Evolutionary conservation across 2,797 vertebrate genomes (phyloP), one percentile per base, ranked within the genome.

Genomic region (Esox masquinongy): DNA sequence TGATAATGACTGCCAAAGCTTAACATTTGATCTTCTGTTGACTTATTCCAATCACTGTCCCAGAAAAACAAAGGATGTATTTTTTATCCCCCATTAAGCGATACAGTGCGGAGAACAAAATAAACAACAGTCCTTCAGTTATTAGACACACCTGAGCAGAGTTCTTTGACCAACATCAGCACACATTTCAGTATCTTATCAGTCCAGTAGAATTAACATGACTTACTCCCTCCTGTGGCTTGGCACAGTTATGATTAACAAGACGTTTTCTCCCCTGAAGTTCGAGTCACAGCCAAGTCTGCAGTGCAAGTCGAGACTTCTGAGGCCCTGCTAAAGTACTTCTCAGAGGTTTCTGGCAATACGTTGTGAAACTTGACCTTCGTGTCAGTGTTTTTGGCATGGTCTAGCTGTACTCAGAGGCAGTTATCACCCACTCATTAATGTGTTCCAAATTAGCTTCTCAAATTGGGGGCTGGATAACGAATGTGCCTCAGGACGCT

Each of bases 361-460:
- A 34, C 59, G 70, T 63, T 76, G 4, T 36, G 73, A 78, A 2
- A 31, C 8, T 49, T 7, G n/a, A 47, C 77, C 80, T 74, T 85
- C 75, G 72, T 75, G 82, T 53, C 78, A 67, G 43, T 77, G 72
- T 85, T 14, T 88, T 84, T 85, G 82, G 80, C 79, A 70, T 75
- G 70, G 81, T 80, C 70, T 71, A 24, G 29, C 49, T 34, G 74
- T 77, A 77, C 73, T 70, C 31, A 70, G 70, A 74, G 74, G 50
- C 80, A 77, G 69, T 88, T 89, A 92, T 92, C 84, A 89, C 82
- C 86, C 85, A 77, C 84, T 89, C 88, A 92, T 93, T 91, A 90
- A 83, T 67, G 77, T 68, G 74, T 90, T 90, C 88, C 85, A 86
- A 91, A 94, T 89, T 80, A 76, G 80, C 79, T 90, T 82, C 82